Conservation (phyloP, 1,140 invertebrate genomes). For the Limonius californicus region DNA sequence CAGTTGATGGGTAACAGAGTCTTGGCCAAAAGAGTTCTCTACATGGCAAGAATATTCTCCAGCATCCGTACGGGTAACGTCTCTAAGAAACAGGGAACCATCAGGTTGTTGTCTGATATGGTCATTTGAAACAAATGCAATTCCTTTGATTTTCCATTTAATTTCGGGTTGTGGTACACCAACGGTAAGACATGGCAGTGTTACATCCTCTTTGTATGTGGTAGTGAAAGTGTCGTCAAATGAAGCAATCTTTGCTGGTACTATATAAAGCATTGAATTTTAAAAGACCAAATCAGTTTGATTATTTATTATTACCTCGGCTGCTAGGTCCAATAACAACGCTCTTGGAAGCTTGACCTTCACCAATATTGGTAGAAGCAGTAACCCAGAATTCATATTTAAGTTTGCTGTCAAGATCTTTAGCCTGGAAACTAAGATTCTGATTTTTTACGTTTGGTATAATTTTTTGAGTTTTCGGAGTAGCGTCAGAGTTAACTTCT, state of each 20-base stretch:
- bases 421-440: conserved; percentile 74
- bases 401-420: conserved; percentile 72
- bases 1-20: conserved; percentile 85
- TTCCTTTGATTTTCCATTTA: conserved; percentile 71
- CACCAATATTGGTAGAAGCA: conserved; percentile 87
- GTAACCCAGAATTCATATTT: conserved; percentile 94
- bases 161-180: conserved; percentile 85
- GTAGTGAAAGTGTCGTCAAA: conserved; percentile 88
- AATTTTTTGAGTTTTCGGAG: conserved; percentile 51
- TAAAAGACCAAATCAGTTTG: not conserved
- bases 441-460: conserved; percentile 43
- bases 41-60: conserved; percentile 89
- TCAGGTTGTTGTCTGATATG: conserved; percentile 79
- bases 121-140: conserved; percentile 54
- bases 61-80: conserved; percentile 83
- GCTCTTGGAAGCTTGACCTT: conserved; percentile 83
- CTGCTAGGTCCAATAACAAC: conserved; percentile 78
- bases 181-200: conserved; percentile 85
- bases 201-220: conserved; percentile 87
- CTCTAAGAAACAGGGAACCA: conserved; percentile 85
- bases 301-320: conserved; percentile 56
- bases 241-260: conserved; percentile 88
- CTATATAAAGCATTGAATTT: conserved; percentile 50
- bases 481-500: conserved; percentile 28
- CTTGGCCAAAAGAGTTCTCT: conserved; percentile 88